A percentile compares a stretch with the other conserved stretches of the same genome.
phyloP scores from a whole-genome alignment of 2,888 invertebrate species.

The Monochamus alternatus region DNA sequence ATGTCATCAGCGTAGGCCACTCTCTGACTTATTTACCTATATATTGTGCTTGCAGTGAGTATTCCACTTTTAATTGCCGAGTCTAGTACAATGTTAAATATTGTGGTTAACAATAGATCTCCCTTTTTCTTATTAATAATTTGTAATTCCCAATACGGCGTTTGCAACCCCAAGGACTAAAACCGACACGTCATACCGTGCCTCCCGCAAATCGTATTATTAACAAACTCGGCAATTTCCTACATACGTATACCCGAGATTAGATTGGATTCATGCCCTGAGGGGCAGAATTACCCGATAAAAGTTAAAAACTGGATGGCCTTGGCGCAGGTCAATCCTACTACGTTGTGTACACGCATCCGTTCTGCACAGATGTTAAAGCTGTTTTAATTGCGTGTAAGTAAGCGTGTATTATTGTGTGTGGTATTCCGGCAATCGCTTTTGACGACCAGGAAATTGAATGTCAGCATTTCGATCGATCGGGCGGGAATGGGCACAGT shows the following conservation, averaged over 20 bases:
- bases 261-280: slow-evolving; percentile 16
- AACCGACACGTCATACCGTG: neutral
- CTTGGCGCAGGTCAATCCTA: slow-evolving; percentile 28
- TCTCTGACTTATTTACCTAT: too few relatives aligned
- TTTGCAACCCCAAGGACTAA: too few relatives aligned
- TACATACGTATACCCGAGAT: slow-evolving; percentile 12
- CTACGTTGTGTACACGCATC: slow-evolving; percentile 1
- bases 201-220: neutral
- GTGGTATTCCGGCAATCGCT: neutral
- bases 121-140: too few relatives aligned
- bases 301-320: slow-evolving; percentile 32
- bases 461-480: neutral
- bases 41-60: too few relatives aligned
- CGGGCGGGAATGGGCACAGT: too few relatives aligned
- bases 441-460: neutral
- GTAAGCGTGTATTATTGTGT: neutral
- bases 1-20: too few relatives aligned
- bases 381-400: neutral
- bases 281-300: slow-evolving; percentile 36
- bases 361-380: slow-evolving; percentile 1
- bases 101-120: too few relatives aligned
- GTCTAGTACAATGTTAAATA: too few relatives aligned
- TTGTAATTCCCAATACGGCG: too few relatives aligned
- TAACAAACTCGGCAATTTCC: slow-evolving; percentile 14
- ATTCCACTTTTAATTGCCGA: too few relatives aligned